Evolutionary conservation across 2,113 vertebrate species (phyloP).

Genomic region (Leptobrachium ailaonicum): DNA sequence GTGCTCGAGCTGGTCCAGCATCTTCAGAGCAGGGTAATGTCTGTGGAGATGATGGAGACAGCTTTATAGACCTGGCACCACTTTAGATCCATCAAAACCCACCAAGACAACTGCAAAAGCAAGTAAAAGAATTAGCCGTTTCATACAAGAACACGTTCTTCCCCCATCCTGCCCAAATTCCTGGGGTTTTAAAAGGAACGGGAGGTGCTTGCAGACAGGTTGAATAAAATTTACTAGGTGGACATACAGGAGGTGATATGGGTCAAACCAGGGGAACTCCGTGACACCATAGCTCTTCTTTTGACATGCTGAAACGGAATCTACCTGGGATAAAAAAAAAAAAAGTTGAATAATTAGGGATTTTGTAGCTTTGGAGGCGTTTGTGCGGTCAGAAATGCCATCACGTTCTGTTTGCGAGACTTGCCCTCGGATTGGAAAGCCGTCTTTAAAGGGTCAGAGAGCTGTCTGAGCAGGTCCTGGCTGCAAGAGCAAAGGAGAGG

Average conservation of each 20-base stretch:
- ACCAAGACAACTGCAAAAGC: no score
- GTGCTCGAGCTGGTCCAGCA: constrained; percentile 89
- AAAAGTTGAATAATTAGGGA: constrained; percentile 1
- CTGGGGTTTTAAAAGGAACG: no score
- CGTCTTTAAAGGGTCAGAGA: background rate
- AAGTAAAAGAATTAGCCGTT: no score
- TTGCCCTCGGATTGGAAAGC: background rate
- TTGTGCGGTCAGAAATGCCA: constrained; percentile 10
- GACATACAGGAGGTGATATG: no score
- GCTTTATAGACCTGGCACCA: background rate
- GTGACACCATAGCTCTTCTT: no score
- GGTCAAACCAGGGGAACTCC: no score
- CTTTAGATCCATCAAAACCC: no score
- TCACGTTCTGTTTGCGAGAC: background rate
- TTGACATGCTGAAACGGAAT: no score
- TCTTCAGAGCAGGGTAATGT: constrained; percentile 93
- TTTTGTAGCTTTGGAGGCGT: background rate
- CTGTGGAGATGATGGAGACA: constrained; percentile 60
- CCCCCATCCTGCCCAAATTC: no score
- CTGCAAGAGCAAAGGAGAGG: background rate
- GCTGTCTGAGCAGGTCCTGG: background rate
- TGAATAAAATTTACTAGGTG: no score
- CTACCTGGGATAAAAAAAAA: background rate
- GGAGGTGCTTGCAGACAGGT: no score
- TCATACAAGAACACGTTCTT: no score